phyloP scores from a whole-genome alignment of 1,140 invertebrate genomes.

The Ephestia elutella region DNA sequence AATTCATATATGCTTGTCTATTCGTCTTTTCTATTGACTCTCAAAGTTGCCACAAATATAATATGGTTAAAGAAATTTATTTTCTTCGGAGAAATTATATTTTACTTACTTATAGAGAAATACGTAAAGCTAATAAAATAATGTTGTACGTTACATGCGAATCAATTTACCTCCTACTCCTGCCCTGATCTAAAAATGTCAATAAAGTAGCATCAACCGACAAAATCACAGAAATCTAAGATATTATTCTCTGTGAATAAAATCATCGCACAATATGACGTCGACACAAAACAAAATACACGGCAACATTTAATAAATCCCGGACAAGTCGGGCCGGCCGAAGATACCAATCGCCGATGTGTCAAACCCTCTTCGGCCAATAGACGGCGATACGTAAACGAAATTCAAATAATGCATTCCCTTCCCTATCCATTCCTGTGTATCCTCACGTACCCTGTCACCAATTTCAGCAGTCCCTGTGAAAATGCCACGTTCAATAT shows the following conservation, averaged over 20 bases:
- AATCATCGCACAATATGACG: neutral
- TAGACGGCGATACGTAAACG: slow-evolving; percentile 11
- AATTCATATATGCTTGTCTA: too few species aligned
- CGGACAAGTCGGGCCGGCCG: slow-evolving; percentile 1
- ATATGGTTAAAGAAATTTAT: too few species aligned
- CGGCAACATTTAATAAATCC: slow-evolving; percentile 12
- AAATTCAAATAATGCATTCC: slow-evolving; percentile 18
- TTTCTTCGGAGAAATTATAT: too few species aligned
- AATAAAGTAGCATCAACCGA: too few species aligned
- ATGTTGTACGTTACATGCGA: too few species aligned
- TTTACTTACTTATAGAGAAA: too few species aligned
- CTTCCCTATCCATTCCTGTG: slow-evolving; percentile 5
- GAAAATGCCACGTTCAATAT: neutral
- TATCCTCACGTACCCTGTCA: neutral
- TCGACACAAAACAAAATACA: neutral
- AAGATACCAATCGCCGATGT: slow-evolving; percentile 14
- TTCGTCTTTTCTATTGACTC: too few species aligned
- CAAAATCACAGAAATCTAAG: too few species aligned
- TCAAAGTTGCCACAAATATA: too few species aligned
- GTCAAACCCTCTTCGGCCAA: slow-evolving; percentile 18
- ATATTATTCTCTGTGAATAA: neutral
- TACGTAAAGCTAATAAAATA: too few species aligned
- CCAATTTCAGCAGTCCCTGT: neutral
- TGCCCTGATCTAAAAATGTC: too few species aligned
- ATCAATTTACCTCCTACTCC: too few species aligned